Evolutionary conservation across 2,797 vertebrate species (phyloP), one percentile per base, ranked within the genome.

Genomic region (Schizopygopsis pylzovi): DNA sequence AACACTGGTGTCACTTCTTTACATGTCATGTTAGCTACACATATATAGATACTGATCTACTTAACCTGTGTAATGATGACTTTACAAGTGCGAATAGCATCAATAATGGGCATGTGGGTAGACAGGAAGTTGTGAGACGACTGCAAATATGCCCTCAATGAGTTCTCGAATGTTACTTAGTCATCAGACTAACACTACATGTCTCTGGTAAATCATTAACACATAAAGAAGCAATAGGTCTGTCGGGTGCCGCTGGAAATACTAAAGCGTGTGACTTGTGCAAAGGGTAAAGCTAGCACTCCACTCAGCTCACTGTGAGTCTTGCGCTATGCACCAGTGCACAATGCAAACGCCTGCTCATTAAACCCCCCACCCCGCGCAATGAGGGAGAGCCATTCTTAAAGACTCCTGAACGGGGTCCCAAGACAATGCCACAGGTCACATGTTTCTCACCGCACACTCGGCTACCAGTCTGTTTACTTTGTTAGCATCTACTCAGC

Each of bases 271-370:
- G 47, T 28, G 8, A 47, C 20, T 37, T 0, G 13, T 54, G 25
- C n/a, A 43, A 39, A 33, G 16, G 39, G 70, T 33, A 45, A 63
- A 54, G 52, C 63, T 43, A 67, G 81, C 25, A 20, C 45, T 87
- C 78, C 47, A 16, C 68, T 75, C 77, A 85, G 81, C 65, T 45
- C 65, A 86, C 6, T 45, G 76, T 56, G 78, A 45, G 22, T 28
- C 41, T 77, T 61, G 18, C 3, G 18, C 4, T n/a, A 45, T 3
- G 70, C 78, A 86, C 75, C 37, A 37, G 72, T 41, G 10, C 84
- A 86, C 77, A 85, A 79, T 59, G 43, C 16, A 68, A 76, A 84
- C 45, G 45, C 61, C 16, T 45, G 72, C 68, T 90, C 73, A 89
- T 81, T 71, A 79, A 33, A 33, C 33, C 33, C 33, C 33, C 3